phyloP scores from a whole-genome alignment of 37 sponge, comb jelly and placozoan species.

The Crambe crambe region DNA sequence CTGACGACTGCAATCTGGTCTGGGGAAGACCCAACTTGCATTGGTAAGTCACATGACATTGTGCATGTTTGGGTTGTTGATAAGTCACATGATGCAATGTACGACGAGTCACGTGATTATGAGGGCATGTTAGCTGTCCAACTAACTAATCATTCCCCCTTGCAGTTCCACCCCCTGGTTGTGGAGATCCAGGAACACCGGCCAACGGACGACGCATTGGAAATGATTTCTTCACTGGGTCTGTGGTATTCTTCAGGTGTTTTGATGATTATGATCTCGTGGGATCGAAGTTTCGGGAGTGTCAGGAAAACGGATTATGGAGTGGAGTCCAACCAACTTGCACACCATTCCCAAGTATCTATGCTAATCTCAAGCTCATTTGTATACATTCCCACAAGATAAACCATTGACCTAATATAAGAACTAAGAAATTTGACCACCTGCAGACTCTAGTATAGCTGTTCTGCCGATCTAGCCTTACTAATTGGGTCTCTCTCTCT shows the following conservation, averaged over 20 bases:
- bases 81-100: neutral
- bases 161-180: conserved; percentile 24
- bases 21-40: conserved; percentile 45
- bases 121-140: too few relatives aligned
- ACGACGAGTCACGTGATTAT: too few relatives aligned
- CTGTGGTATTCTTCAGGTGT: conserved; percentile 50
- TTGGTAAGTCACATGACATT: conserved; percentile 35
- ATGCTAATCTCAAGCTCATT: neutral
- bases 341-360: conserved; percentile 13
- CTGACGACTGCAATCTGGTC: conserved; percentile 63
- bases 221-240: conserved; percentile 14
- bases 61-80: neutral
- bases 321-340: conserved; percentile 57
- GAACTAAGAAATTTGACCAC: too few relatives aligned
- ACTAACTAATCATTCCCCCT: neutral
- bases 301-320: conserved; percentile 59
- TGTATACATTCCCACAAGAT: too few relatives aligned
- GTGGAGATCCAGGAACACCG: conserved; percentile 59
- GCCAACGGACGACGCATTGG: conserved; percentile 36
- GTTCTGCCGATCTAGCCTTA: too few relatives aligned
- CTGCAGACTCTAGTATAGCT: neutral
- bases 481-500: too few relatives aligned
- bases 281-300: conserved; percentile 31
- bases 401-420: too few relatives aligned
- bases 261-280: conserved; percentile 62